Evolutionary conservation across 1,140 invertebrate species (phyloP), one percentile per base, ranked within the genome.

Genomic region (Dysdera silvatica): DNA sequence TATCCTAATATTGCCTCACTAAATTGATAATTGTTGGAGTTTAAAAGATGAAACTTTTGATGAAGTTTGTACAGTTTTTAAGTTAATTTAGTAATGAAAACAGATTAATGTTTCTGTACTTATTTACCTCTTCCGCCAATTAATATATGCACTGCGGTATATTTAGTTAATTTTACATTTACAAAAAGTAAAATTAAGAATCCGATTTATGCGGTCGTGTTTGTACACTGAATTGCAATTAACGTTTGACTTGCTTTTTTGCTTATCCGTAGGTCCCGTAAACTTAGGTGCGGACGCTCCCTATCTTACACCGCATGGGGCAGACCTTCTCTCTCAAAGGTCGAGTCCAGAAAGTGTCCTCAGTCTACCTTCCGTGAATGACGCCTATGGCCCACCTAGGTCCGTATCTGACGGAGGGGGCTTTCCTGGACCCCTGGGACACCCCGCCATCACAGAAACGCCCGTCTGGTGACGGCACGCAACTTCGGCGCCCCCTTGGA

Each of bases 311-410:
- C 33, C 35, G 8, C 65, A 66, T 20, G 49, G 54, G 1, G 65
- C 61, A 31, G 16, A 51, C 29, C 65, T 66, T 26, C 32, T 63
- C 52, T 61, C 57, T 12, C 65, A 66, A 49, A 28, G 65, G 31
- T 66, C 65, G 14, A 66, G 65, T 37, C 65, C 65, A 29, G 65
- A 66, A 43, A 61, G 57, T 28, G 55, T 66, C 41, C 65, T 66
- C 16, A 61, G 57, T 18, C 45, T 66, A 29, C 59, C 65, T 2
- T 66, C 65, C 14, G 52, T 35, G 18, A 35, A 16, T 14, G 65
- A 61, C 35, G 65, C 57, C 4, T 66, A 66, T 40, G 65, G 65
- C 16, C 55, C 62, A 8, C 62, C 62, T 7, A 28, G 62, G 8
- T 65, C 62, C 3, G 51, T 54, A 6, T 65, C 62, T 3, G 62